Evolutionary conservation across 2,113 vertebrate genomes (phyloP), one percentile per base, ranked within the genome.

Genomic region (Eleginops maclovinus): DNA sequence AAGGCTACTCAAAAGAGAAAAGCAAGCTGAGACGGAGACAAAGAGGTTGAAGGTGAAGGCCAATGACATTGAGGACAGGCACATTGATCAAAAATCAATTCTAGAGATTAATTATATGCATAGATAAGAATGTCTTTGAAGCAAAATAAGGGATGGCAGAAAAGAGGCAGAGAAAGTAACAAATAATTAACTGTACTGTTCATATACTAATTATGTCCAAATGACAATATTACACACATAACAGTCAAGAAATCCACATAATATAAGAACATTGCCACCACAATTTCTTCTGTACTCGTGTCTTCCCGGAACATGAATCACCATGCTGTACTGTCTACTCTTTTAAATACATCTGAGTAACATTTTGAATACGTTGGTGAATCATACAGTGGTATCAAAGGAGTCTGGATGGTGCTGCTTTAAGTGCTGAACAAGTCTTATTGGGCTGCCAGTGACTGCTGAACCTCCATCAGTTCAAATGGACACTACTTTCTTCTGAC

Each of bases 61-160:
- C 63, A 10, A 49, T 60, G 74, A 77, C 24, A 10, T 13, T 51
- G 31, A 51, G 43, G 6, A 61, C 31, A 1, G 51, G 7, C 26
- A 9, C 63, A 68, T 69, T 28, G 64, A 67, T 4, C 66, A 65
- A 54, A 69, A 69, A 77, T 81, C 63, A 77, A 81, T 69, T 75
- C 17, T 21, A 31, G 13, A 73, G 68, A 53, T 73, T 53, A 47
- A 47, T 53, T 51, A 68, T 72, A 76, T 72, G 80, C 44, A 77
- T 76, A 65, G 64, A 69, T 36, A 59, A 73, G 28, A 72, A 49
- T 66, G n/a, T 46, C 10, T 76, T 44, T 28, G 24, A 24, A 58
- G 14, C 2, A 50, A 6, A 49, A 60, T 40, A 49, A n/a, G 9
- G 2, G 6, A 31, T 53, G 44, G 4, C 28, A 3, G 50, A 47